A percentile compares a stretch with the other conserved stretches of the same genome.
Conservation (phyloP, 1,140 invertebrate species). For the Physella acuta region DNA sequence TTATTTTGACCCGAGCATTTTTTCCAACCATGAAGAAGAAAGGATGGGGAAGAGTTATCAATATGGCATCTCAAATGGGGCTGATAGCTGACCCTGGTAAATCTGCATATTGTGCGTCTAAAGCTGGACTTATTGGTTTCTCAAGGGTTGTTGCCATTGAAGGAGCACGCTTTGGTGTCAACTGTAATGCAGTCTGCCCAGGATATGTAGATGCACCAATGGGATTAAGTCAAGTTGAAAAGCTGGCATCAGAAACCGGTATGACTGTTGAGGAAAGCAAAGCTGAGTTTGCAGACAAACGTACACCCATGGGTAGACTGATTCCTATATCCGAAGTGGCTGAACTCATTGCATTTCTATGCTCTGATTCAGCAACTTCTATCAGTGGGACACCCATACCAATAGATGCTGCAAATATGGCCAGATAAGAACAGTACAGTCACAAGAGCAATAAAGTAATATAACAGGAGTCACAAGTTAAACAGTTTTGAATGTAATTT, state of each 20-base stretch:
- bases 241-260: no score
- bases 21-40: conserved; percentile 50
- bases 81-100: conserved; percentile 45
- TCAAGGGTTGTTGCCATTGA: conserved; percentile 45
- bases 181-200: conserved; percentile 52
- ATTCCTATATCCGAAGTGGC: conserved; percentile 7
- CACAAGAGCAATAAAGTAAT: no score
- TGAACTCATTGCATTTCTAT: not conserved
- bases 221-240: no score
- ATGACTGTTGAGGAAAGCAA: no score
- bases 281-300: no score
- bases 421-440: conserved; percentile 5
- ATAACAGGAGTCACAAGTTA: no score
- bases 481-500: no score
- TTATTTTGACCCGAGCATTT: conserved; percentile 45
- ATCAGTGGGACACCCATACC: conserved; percentile 2
- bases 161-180: conserved; percentile 45
- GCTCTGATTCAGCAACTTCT: not conserved
- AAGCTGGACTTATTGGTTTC: conserved; percentile 50
- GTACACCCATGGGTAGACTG: not conserved
- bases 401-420: conserved; percentile 1
- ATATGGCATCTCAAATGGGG: conserved; percentile 52
- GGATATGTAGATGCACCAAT: conserved; percentile 52
- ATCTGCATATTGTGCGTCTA: conserved; percentile 48
- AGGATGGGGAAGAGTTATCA: conserved; percentile 53